Base-by-base conservation (phyloP, 2,113 vertebrate genomes). In the Eretmodus cyanostictus region DNA sequence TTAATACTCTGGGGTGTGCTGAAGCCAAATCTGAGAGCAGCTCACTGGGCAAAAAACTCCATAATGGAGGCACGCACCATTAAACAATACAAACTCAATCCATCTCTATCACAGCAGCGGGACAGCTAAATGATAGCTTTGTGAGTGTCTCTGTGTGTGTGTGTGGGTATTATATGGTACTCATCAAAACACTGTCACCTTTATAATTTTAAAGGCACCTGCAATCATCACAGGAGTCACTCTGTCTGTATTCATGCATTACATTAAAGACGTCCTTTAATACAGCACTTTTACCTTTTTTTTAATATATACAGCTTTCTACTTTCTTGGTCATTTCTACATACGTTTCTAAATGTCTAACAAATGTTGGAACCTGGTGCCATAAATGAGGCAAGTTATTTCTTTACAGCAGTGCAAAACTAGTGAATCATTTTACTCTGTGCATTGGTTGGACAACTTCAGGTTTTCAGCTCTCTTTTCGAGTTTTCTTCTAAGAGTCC, bases 41-140 rank as follows among this genome's bases (percentile, higher is more conserved):
- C 27, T 85, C 24, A 5, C 57, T 11, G 78, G 82, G 82, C 31
- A 54, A 63, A 91, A 47, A 68, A 83, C 79, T 89, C 42, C 16
- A 10, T 87, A 78, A 93, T 87, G 90, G 92, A 89, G 84, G 84
- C 66, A 89, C 73, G 71, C 91, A 19, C 19, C 83, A 93, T 91
- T 87, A 89, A 84, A 87, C 90, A 83, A 8, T 57, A 40, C 82
- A 87, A 91, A 89, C 84, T 53, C 59, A 16, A 91, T 90, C 83
- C 84, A 85, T 91, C 89, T 86, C 57, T 54, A 89, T 90, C 92
- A 79, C 5, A 27, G 38, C 82, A 84, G 88, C 5, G 8, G 40
- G 80, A 53, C 53, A 76, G 68, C 11, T 89, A 81, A 92, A 22
- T 54, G 85, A 84, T 71, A n/a, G 76, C 36, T 31, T 12, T 68